phyloP scores from a whole-genome alignment of 1,140 invertebrate species.

The Ostrea edulis region DNA sequence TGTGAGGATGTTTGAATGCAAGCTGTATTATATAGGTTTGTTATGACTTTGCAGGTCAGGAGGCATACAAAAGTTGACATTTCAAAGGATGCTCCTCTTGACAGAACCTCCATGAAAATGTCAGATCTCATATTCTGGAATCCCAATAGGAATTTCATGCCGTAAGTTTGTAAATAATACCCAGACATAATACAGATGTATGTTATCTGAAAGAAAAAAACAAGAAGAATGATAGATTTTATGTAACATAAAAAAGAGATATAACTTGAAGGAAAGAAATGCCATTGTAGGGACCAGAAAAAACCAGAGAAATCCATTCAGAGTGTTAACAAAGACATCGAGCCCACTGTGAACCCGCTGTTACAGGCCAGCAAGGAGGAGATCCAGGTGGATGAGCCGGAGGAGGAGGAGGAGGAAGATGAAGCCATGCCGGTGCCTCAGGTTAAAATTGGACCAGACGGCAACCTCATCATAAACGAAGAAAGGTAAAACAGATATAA shows the following conservation, averaged over 20 bases:
- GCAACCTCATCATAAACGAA: constrained; percentile 92
- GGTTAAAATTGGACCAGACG: constrained; percentile 92
- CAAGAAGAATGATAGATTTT: background rate
- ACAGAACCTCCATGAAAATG: constrained; percentile 89
- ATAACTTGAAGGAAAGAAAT: background rate
- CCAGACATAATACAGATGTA: background rate
- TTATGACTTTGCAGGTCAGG: background rate
- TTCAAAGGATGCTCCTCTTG: constrained; percentile 71
- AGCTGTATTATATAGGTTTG: background rate
- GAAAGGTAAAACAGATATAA: constrained; percentile 83
- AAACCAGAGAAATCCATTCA: background rate
- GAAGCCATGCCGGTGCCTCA: constrained; percentile 86
- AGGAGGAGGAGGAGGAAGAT: constrained; percentile 56
- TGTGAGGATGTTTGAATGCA: too few relatives aligned
- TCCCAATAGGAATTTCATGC: constrained; percentile 82
- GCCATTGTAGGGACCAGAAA: background rate
- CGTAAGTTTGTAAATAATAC: constrained; percentile 58
- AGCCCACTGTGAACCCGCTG: background rate
- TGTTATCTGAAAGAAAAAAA: background rate
- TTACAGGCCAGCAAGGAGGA: constrained; percentile 13
- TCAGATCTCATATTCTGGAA: constrained; percentile 95
- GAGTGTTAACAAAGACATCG: background rate
- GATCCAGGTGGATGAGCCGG: constrained; percentile 20
- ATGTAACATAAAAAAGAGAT: background rate
- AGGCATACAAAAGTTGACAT: constrained; percentile 12